phyloP scores from a whole-genome alignment of 2,113 vertebrate genomes.

The Leucopsar rothschildi region DNA sequence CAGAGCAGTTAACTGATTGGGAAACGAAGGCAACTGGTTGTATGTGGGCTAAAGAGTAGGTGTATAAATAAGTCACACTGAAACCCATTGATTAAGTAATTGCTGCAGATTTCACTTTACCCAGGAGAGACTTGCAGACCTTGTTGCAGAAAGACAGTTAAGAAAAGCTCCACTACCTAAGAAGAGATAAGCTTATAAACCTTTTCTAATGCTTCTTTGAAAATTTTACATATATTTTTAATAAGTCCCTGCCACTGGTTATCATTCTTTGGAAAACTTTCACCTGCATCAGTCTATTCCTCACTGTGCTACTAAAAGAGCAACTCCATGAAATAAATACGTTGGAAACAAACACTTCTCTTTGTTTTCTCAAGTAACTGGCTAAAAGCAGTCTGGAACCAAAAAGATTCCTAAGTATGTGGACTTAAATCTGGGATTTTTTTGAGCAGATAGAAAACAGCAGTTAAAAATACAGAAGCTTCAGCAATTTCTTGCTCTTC shows the following conservation, averaged over 20 bases:
- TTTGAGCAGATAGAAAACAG: not conserved
- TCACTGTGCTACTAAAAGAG: not conserved
- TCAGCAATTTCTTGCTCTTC: not conserved
- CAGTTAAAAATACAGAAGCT: not conserved
- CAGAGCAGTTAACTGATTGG: not conserved
- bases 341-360: not conserved
- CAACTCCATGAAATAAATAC: not conserved
- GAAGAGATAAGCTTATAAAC: not conserved
- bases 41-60: constrained; percentile 46
- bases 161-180: not conserved
- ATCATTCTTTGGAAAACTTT: not conserved
- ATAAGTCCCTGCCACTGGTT: not conserved
- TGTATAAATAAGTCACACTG: not conserved
- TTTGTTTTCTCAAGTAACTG: not conserved
- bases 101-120: not conserved
- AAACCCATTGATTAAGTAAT: constrained; percentile 7
- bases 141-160: not conserved
- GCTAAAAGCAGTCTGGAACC: not conserved
- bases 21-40: not conserved
- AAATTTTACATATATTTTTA: not conserved
- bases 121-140: not conserved
- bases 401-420: not conserved
- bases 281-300: not conserved
- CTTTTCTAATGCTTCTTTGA: not conserved
- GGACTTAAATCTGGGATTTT: not conserved